phyloP scores from a whole-genome alignment of 2,113 vertebrate genomes.

The Uria lomvia region DNA sequence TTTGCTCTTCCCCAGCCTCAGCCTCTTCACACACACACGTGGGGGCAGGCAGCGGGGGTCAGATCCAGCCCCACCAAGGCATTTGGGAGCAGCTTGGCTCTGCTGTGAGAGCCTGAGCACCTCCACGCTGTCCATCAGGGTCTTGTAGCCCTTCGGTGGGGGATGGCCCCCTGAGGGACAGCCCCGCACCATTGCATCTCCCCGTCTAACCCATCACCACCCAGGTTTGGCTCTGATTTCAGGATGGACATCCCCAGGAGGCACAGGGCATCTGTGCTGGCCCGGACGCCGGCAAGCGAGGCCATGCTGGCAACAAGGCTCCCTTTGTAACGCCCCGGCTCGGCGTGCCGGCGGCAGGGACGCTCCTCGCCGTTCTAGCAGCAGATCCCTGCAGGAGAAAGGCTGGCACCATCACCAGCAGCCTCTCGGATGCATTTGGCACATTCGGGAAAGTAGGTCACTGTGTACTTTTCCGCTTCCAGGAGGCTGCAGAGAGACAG shows the following conservation, averaged over 20 bases:
- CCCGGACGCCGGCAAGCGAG: fast-evolving
- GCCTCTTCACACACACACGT: not conserved
- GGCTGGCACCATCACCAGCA: not conserved
- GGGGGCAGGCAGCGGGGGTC: fast-evolving
- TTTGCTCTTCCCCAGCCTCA: not conserved
- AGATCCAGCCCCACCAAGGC: not conserved
- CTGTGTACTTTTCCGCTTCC: slow-evolving; percentile 9
- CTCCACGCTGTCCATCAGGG: fast-evolving
- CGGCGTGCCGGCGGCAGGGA: fast-evolving
- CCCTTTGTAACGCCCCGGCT: not conserved
- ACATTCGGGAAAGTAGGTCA: slow-evolving; percentile 47
- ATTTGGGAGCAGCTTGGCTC: not conserved
- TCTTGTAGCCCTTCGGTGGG: not conserved
- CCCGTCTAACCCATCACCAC: not conserved
- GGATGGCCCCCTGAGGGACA: not conserved
- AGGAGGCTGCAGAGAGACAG: not conserved
- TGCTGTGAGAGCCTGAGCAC: not conserved
- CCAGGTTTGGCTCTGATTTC: not conserved
- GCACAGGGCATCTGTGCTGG: not conserved
- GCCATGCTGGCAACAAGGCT: not conserved
- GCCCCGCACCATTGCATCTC: not conserved
- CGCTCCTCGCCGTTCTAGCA: fast-evolving
- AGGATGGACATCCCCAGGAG: fast-evolving
- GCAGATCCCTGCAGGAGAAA: not conserved
- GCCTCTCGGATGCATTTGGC: not conserved